A percentile compares a stretch with the other conserved stretches of the same genome.
These are phyloP conservation scores for Teleogryllus oceanicus DNA, from an alignment of 2,888 invertebrate genomes.

Conservation along the genomic window DNA sequence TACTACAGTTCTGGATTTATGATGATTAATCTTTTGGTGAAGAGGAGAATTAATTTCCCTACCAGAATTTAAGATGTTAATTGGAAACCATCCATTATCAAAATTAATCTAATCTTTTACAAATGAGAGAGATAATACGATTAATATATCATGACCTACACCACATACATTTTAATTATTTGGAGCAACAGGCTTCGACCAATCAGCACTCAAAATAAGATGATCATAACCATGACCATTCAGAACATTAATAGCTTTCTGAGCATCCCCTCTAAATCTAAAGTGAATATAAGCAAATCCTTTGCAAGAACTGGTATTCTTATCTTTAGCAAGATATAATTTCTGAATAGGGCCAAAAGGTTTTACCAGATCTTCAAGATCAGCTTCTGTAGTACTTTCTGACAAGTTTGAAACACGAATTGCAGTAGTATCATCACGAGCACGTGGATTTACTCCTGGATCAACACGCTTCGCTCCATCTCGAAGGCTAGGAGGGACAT, in stretches of 20 bases:
- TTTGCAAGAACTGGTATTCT: constrained; percentile 80
- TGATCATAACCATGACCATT: constrained; percentile 97
- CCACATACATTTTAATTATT: constrained; percentile 26
- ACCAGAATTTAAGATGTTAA: no score
- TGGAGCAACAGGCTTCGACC: constrained; percentile 80
- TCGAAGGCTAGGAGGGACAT: constrained; percentile 84
- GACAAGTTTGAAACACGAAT: constrained; percentile 96
- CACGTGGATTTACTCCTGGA: constrained; percentile 57
- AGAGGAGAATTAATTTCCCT: no score
- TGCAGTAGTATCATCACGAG: constrained; percentile 82
- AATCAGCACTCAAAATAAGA: constrained; percentile 96
- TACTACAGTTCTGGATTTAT: no score
- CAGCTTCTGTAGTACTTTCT: constrained; percentile 90
- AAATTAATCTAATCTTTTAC: no score
- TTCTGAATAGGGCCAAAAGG: constrained; percentile 91
- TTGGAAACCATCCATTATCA: no score
- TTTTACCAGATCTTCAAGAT: constrained; percentile 92
- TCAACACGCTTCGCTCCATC: constrained; percentile 77
- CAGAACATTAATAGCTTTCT: constrained; percentile 81
- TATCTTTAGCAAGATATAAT: constrained; percentile 93
- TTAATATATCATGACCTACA: no score
- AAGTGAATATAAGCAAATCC: constrained; percentile 99
- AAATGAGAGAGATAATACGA: no score
- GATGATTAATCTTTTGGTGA: no score
- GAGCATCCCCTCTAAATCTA: constrained; percentile 84